A percentile compares a stretch with the other conserved stretches of the same genome.
Conservation (phyloP, 30 jellyfish, hydroid and myxozoan genomes). For the Rhopilema esculentum region DNA sequence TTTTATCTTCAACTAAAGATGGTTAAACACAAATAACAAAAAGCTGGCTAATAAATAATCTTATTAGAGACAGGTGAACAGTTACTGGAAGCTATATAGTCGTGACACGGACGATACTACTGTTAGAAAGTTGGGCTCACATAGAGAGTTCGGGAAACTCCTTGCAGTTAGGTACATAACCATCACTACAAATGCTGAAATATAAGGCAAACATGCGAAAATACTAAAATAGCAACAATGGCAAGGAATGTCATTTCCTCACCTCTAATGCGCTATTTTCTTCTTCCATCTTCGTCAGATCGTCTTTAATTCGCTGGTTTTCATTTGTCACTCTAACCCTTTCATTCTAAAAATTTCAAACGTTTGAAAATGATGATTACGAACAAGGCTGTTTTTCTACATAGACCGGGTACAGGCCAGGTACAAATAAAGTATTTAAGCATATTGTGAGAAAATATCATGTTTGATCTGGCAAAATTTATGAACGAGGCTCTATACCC, state of each 20-base stretch:
- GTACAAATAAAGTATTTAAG: background rate
- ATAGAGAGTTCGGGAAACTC: no score
- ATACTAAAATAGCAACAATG: background rate
- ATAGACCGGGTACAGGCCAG: background rate
- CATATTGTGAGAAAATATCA: no score
- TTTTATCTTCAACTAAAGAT: no score
- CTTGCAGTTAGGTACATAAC: no score
- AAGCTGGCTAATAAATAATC: no score
- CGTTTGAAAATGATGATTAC: background rate
- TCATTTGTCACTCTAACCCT: constrained; percentile 28
- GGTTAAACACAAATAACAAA: no score
- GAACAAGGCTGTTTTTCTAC: background rate
- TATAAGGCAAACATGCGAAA: background rate
- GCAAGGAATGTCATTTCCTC: background rate
- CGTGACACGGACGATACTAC: no score
- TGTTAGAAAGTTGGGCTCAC: no score
- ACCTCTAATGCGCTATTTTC: constrained; percentile 27
- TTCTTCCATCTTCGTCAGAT: constrained; percentile 1
- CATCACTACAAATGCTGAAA: background rate
- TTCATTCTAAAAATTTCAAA: constrained; percentile 31
- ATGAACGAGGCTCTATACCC: no score
- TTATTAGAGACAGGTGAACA: no score
- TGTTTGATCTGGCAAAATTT: no score
- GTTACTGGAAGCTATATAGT: no score
- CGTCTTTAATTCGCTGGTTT: background rate